Evolutionary conservation across 2,113 vertebrate species (phyloP), one percentile per base, ranked within the genome.

Genomic region (Etia nguti): DNA sequence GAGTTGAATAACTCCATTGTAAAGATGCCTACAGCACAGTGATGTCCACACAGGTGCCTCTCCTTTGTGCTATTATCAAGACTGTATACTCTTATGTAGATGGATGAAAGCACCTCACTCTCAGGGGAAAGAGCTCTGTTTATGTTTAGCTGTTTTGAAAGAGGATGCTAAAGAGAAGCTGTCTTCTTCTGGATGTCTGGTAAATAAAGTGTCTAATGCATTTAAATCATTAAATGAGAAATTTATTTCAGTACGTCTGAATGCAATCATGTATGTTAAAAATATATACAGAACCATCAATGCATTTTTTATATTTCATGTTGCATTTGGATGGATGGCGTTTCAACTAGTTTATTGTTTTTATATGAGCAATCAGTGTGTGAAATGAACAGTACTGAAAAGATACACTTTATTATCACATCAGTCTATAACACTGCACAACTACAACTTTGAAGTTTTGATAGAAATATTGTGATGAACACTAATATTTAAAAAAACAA

Each of bases 1-100:
- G 91, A 85, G 81, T 89, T 91, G 29, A 94, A 93, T 4, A 88
- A 36, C 2, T 93, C 80, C 91, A 94, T 93, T 80, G 31, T 31
- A 22, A 65, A 50, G 62, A 8, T 56, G 31, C 13, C 38, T 31
- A 52, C 6, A 38, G 11, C 10, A 16, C 34, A 8, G 6, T 50
- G 10, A 4, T 50, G 26, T n/a, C 26, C 6, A 12, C 46, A 77
- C 10, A 50, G 26, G 31, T 50, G 70, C 7, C 38, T 73, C 38
- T 26, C 8, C 38, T 73, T 18, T 73, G 68, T 29, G 2, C 43
- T 29, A 77, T 16, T 20, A 50, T 48, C 15, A 75, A 0, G 15
- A 75, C 26, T 50, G 43, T 77, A 29, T 77, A 29, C 26, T 31
- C 46, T 77, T 77, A 77, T 31, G 26, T 50, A 77, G 70, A 31